Evolutionary conservation across 2,797 vertebrate genomes (phyloP), one percentile per base, ranked within the genome.

Genomic region (Anguilla pacifica): DNA sequence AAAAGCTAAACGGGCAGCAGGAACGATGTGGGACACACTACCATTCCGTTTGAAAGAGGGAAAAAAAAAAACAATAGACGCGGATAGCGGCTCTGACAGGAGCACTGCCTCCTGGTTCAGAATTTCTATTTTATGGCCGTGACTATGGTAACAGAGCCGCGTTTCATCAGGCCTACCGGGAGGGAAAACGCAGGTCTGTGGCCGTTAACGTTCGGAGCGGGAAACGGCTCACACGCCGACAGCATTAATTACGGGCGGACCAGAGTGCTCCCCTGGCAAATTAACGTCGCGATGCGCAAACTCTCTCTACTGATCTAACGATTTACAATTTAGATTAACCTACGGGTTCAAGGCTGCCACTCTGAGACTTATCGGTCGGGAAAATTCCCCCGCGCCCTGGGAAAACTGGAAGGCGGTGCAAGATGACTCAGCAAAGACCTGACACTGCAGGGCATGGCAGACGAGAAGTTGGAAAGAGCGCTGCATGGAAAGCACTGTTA

Each of bases 321-420:
- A 77, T 77, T 77, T 39, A 39, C 72, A 39, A 77, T 77, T 77
- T 31, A 39, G 15, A 79, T 79, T 43, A 79, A 79, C 39, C 70
- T 19, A 19, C n/a, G 17, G 74, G 74, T 79, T 79, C 17, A 19
- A 22, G 39, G 7, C 72, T 39, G 72, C 15, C 11, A 77, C 35
- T 77, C 15, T 28, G 67, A 72, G 67, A 72, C 17, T 3, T 0
- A 77, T 39, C 31, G 15, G 28, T 19, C 0, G 72, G 35, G 72
- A 77, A 39, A 77, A 77, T 35, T 77, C 39, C 72, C 10, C 35
- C 15, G 35, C 13, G 19, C 13, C 35, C 28, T 4, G 31, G 10
- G 35, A 74, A 74, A 31, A 74, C 28, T 74, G 13, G 28, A 13
- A 74, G 1, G 31, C 15, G 64, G 2, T 39, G 31, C 15, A 13